These are phyloP conservation scores for Colius striatus DNA, from an alignment of 2,113 vertebrate species.

Conservation along the genomic window DNA sequence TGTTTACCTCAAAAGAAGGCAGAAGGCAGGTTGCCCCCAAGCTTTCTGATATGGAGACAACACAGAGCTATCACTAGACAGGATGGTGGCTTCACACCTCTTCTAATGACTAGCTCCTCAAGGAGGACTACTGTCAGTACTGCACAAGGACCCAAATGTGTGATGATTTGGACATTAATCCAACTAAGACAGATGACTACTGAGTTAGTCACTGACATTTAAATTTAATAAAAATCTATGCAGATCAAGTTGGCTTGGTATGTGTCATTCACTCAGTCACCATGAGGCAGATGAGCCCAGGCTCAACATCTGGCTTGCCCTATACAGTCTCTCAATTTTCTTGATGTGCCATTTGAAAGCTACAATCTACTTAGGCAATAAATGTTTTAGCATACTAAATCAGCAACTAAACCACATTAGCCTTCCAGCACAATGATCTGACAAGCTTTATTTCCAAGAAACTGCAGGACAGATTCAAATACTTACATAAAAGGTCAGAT, in stretches of 20 bases:
- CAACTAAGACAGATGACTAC: not conserved
- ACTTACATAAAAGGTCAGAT: not conserved
- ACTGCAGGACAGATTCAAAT: not conserved
- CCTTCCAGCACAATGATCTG: not conserved
- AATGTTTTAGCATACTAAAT: not conserved
- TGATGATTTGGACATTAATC: not conserved
- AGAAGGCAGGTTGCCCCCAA: not conserved
- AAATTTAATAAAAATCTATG: not conserved
- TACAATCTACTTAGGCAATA: not conserved
- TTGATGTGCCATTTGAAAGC: not conserved
- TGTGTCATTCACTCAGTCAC: not conserved
- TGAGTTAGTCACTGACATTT: not conserved
- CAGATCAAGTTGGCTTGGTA: not conserved
- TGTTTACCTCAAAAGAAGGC: not conserved
- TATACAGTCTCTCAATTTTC: not conserved
- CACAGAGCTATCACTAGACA: not conserved
- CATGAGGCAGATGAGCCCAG: not conserved
- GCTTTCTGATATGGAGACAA: not conserved
- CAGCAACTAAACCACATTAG: not conserved
- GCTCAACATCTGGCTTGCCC: not conserved
- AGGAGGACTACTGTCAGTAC: not conserved
- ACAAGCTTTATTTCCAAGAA: not conserved
- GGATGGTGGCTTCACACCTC: not conserved
- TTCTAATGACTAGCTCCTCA: not conserved
- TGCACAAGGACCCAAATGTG: not conserved